A percentile compares a stretch with the other conserved stretches of the same genome.
Conservation (phyloP, 2,888 invertebrate genomes). For the Camponotus fellah region DNA sequence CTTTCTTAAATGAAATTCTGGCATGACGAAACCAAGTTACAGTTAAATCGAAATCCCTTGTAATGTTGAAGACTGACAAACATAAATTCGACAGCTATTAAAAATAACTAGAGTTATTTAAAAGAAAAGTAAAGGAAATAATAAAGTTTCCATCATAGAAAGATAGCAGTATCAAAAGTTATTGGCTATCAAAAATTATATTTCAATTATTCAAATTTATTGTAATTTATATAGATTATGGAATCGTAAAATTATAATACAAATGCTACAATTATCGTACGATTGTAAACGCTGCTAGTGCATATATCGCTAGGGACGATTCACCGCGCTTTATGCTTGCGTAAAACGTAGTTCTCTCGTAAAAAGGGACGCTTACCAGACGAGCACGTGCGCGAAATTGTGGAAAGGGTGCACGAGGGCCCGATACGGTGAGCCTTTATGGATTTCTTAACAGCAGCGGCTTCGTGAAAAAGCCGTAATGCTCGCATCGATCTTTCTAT, state of each 20-base stretch:
- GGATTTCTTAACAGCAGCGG: slow-evolving; percentile 42
- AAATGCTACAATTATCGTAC: slow-evolving; percentile 22
- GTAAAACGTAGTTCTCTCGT: slow-evolving; percentile 49
- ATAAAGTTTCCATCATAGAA: not conserved
- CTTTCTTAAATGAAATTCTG: slow-evolving; percentile 36
- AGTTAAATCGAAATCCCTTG: slow-evolving; percentile 22
- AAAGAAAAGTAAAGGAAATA: not conserved
- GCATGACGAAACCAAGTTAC: not conserved
- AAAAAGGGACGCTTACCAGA: slow-evolving; percentile 49
- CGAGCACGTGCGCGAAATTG: slow-evolving; percentile 66
- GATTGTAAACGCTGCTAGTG: slow-evolving; percentile 3
- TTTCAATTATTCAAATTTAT: not conserved
- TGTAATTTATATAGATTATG: not conserved
- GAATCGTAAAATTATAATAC: not conserved
- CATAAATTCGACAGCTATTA: not conserved
- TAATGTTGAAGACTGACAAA: not conserved
- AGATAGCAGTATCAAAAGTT: not conserved
- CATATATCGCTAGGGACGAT: slow-evolving; percentile 24
- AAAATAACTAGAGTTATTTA: not conserved
- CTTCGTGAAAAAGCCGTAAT: slow-evolving; percentile 22
- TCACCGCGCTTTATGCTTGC: slow-evolving; percentile 64
- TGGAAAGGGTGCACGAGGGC: slow-evolving; percentile 33
- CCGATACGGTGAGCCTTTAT: slow-evolving; percentile 21
- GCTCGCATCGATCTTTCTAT: slow-evolving; percentile 22
- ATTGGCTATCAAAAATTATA: not conserved